Evolutionary conservation across 2,113 vertebrate species (phyloP).

Genomic region (Xenopus laevis): DNA sequence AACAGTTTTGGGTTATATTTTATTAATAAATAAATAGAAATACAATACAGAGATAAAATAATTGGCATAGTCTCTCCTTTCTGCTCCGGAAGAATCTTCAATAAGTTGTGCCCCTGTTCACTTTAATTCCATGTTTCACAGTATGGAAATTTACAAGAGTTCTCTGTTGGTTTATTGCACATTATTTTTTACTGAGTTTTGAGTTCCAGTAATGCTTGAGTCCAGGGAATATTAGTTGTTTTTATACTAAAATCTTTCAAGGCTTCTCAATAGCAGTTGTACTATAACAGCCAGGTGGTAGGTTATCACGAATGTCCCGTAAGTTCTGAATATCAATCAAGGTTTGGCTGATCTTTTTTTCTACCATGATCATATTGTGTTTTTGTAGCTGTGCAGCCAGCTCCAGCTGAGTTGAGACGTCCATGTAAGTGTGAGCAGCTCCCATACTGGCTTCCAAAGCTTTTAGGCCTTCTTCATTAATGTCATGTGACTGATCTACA

Average conservation of each 20-base stretch:
- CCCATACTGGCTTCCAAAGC: constrained; percentile 58
- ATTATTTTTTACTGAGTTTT: too few species aligned
- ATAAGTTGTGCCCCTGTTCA: neutral
- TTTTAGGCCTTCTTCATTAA: constrained; percentile 66
- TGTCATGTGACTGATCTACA: constrained; percentile 60
- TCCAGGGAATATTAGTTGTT: neutral
- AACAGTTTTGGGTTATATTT: constrained; percentile 2
- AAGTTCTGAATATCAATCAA: constrained; percentile 81
- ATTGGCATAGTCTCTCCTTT: neutral
- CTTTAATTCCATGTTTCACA: neutral
- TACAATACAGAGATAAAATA: constrained; percentile 6
- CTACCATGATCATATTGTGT: constrained; percentile 55
- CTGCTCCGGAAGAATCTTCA: neutral
- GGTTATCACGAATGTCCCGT: constrained; percentile 67
- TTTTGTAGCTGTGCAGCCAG: constrained; percentile 60
- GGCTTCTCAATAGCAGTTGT: constrained; percentile 73
- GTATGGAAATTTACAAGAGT: neutral
- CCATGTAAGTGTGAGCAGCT: constrained; percentile 56
- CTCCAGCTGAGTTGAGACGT: constrained; percentile 64
- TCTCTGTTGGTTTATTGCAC: too few species aligned
- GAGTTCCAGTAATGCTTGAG: neutral
- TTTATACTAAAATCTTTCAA: constrained; percentile 52
- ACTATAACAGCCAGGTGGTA: constrained; percentile 83
- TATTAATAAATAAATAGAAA: constrained; percentile 45
- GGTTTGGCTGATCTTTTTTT: constrained; percentile 71